These are phyloP conservation scores for Epizoanthus stellaris DNA, from an alignment of 92 coral and sea anemone species.

Conservation along the genomic window DNA sequence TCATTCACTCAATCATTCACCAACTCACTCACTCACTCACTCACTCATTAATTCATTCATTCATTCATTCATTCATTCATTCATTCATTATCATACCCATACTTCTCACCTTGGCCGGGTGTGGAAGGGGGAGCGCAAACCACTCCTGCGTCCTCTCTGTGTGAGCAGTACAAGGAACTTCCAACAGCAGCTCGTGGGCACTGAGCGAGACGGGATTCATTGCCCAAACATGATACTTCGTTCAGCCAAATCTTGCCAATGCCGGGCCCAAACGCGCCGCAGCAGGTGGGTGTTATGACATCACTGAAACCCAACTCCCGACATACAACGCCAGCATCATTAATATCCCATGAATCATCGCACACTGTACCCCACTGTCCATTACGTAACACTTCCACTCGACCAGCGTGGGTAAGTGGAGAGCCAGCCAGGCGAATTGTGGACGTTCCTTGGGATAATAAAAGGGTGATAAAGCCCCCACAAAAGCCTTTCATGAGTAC, in stretches of 20 bases:
- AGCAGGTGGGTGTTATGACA: slow-evolving; percentile 12
- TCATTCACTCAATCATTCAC: too few relatives aligned
- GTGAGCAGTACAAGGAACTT: slow-evolving; percentile 4
- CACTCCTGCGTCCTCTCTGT: not conserved
- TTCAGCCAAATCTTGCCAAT: slow-evolving; percentile 19
- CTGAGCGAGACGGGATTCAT: not conserved
- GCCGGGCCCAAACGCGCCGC: slow-evolving; percentile 14
- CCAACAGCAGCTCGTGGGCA: not conserved
- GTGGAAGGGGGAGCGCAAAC: not conserved
- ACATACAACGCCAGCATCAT: slow-evolving; percentile 23
- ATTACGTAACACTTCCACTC: slow-evolving; percentile 8
- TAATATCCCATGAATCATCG: too few relatives aligned
- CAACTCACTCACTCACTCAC: too few relatives aligned
- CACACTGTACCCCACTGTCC: slow-evolving; percentile 34
- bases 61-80: too few relatives aligned
- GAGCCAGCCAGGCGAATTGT: slow-evolving; percentile 22
- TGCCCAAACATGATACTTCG: slow-evolving; percentile 8
- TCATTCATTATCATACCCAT: too few relatives aligned
- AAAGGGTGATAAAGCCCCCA: too few relatives aligned
- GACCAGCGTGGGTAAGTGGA: not conserved
- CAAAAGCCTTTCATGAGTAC: too few relatives aligned
- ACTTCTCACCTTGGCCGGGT: not conserved
- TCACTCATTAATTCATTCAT: too few relatives aligned
- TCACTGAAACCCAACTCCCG: slow-evolving; percentile 25
- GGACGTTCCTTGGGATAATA: not conserved